phyloP scores from a whole-genome alignment of 2,888 invertebrate genomes.

The Matsumyia berberina region DNA sequence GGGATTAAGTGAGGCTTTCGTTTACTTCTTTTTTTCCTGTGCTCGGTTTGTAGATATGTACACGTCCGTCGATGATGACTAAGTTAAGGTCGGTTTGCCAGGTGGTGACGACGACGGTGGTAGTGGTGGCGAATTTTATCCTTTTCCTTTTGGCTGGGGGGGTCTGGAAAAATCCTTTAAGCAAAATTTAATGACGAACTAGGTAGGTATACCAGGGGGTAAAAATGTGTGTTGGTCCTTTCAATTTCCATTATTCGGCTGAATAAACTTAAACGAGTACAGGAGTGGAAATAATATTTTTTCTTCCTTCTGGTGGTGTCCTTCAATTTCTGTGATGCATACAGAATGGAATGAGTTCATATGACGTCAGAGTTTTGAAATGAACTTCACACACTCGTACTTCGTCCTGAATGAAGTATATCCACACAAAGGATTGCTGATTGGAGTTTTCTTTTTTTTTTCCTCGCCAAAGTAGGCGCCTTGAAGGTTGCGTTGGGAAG shows the following conservation, averaged over 20 bases:
- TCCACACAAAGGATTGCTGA: conserved; percentile 2
- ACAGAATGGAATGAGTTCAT: background rate
- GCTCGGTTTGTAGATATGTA: background rate
- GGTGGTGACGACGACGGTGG: background rate
- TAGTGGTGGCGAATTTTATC: background rate
- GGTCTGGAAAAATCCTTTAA: conserved; percentile 17
- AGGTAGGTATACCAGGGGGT: no score
- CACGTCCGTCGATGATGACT: conserved; percentile 60
- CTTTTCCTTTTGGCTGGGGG: background rate
- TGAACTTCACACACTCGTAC: conserved; percentile 6
- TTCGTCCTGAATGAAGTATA: conserved; percentile 2
- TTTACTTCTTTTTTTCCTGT: conserved; percentile 12
- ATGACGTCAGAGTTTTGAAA: conserved; percentile 45
- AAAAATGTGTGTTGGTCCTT: conserved; percentile 4
- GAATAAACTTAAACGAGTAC: background rate
- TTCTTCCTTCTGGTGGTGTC: conserved; percentile 30
- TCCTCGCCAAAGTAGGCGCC: background rate
- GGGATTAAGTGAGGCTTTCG: conserved; percentile 58
- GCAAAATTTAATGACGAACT: conserved; percentile 21
- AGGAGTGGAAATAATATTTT: conserved; percentile 2
- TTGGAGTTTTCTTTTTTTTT: background rate
- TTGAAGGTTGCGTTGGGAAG: background rate
- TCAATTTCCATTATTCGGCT: background rate
- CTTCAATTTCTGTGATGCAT: conserved; percentile 42
- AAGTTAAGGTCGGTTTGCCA: conserved; percentile 42